Percentiles rank a stretch among this genome's conserved stretches.
Evolutionary conservation across 2,888 invertebrate species (phyloP).

Genomic region (Agrotis ipsilon): DNA sequence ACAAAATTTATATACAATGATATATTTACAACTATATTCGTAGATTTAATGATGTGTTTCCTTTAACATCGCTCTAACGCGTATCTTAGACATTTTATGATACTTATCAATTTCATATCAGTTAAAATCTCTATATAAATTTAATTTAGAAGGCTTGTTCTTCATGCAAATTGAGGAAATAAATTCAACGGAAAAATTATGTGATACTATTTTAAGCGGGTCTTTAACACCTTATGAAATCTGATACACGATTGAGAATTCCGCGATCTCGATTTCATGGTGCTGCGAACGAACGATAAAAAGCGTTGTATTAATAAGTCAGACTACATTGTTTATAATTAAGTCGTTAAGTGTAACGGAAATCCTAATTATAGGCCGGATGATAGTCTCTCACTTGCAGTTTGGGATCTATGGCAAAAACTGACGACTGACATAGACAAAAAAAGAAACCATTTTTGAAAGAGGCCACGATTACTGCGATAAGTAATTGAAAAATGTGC

Average conservation of each 20-base stretch:
- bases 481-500: not conserved
- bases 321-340: slow-evolving; percentile 38
- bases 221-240: slow-evolving; percentile 77
- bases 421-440: not conserved
- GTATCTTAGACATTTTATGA: slow-evolving; percentile 73
- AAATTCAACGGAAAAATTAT: slow-evolving; percentile 62
- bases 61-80: slow-evolving; percentile 70
- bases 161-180: slow-evolving; percentile 75
- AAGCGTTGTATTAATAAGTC: slow-evolving; percentile 41
- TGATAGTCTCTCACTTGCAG: slow-evolving; percentile 42
- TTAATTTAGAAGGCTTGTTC: slow-evolving; percentile 70
- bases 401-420: slow-evolving; percentile 38
- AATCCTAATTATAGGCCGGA: slow-evolving; percentile 56
- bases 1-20: slow-evolving; percentile 72
- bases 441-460: not conserved
- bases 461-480: not conserved
- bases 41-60: slow-evolving; percentile 76
- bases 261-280: slow-evolving; percentile 55
- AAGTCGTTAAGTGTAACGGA: slow-evolving; percentile 51
- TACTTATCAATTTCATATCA: slow-evolving; percentile 74
- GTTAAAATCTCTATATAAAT: slow-evolving; percentile 70
- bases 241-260: slow-evolving; percentile 67
- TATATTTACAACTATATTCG: slow-evolving; percentile 76
- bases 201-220: slow-evolving; percentile 68
- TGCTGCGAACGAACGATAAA: slow-evolving; percentile 48